A percentile compares a stretch with the other conserved stretches of the same genome.
phyloP scores from a whole-genome alignment of 37 sponge, comb jelly and placozoan species.

The Axinella damicornis region DNA sequence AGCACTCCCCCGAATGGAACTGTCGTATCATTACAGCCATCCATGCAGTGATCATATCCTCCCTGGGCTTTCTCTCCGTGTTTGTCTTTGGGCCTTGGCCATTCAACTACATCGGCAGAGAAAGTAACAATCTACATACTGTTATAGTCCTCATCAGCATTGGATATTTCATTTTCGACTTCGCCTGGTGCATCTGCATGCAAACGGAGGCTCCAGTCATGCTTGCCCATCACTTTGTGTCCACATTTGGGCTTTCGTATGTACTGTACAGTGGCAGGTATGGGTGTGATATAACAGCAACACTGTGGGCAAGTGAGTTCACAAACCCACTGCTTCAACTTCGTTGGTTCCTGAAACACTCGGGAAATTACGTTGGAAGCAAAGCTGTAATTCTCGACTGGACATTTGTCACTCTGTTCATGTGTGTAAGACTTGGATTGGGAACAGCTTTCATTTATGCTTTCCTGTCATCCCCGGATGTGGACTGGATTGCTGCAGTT shows the following conservation, averaged over 20 bases:
- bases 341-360: constrained; percentile 76
- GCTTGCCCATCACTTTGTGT: constrained; percentile 90
- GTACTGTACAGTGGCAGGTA: constrained; percentile 45
- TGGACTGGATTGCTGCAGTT: constrained; percentile 38
- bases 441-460: constrained; percentile 53
- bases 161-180: constrained; percentile 94
- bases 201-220: constrained; percentile 76
- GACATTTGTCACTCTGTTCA: constrained; percentile 48
- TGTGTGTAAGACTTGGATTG: constrained; percentile 40
- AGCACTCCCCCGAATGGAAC: constrained; percentile 79
- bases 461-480: constrained; percentile 47
- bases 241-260: constrained; percentile 64
- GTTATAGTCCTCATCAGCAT: constrained; percentile 74
- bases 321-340: constrained; percentile 89
- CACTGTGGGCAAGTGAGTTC: constrained; percentile 82
- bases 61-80: constrained; percentile 57
- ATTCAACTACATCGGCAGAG: constrained; percentile 70
- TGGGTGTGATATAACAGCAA: constrained; percentile 76
- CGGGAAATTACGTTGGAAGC: constrained; percentile 39
- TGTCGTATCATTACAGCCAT: constrained; percentile 77
- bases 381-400: constrained; percentile 41
- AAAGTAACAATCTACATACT: constrained; percentile 68
- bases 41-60: constrained; percentile 67
- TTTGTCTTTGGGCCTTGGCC: constrained; percentile 76
- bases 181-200: constrained; percentile 87